A percentile compares a stretch with the other conserved stretches of the same genome.
These are phyloP conservation scores for Okapia johnstoni DNA, from an alignment of 2,113 vertebrate species.

Conservation along the genomic window DNA sequence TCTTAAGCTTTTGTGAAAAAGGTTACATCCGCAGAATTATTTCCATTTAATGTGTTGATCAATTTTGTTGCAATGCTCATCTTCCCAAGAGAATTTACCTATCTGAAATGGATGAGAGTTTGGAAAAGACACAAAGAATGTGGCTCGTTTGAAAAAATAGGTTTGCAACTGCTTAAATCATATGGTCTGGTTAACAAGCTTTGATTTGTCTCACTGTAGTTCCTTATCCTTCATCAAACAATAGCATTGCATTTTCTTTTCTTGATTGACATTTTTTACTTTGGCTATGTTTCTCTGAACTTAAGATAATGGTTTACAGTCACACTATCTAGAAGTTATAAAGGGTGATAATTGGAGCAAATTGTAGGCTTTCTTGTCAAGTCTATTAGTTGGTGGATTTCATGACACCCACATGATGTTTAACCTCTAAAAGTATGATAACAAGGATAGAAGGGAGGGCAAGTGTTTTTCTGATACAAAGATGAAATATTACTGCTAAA, in stretches of 20 bases:
- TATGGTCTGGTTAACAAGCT: background rate
- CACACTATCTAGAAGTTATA: background rate
- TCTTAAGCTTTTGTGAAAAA: background rate
- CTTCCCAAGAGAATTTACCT: background rate
- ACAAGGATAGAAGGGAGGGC: background rate
- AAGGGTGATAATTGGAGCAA: background rate
- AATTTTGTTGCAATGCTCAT: background rate
- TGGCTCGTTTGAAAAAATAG: background rate
- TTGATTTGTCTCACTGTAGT: background rate
- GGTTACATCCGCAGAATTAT: background rate
- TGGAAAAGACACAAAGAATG: background rate
- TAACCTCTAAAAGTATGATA: background rate
- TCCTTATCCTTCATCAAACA: slow-evolving; percentile 5
- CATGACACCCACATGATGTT: background rate
- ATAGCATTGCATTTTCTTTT: background rate
- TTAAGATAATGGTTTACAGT: background rate
- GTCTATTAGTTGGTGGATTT: background rate
- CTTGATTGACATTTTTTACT: background rate
- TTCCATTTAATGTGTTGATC: slow-evolving; percentile 10
- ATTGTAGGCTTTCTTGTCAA: background rate
- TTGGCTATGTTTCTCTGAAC: background rate
- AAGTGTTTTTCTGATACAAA: background rate
- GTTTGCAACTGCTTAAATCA: background rate
- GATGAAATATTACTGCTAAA: background rate
- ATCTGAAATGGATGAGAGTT: slow-evolving; percentile 22